A percentile compares a stretch with the other conserved stretches of the same genome.
Evolutionary conservation across 2,888 invertebrate genomes (phyloP).

Genomic region (Crocallis elinguaria): DNA sequence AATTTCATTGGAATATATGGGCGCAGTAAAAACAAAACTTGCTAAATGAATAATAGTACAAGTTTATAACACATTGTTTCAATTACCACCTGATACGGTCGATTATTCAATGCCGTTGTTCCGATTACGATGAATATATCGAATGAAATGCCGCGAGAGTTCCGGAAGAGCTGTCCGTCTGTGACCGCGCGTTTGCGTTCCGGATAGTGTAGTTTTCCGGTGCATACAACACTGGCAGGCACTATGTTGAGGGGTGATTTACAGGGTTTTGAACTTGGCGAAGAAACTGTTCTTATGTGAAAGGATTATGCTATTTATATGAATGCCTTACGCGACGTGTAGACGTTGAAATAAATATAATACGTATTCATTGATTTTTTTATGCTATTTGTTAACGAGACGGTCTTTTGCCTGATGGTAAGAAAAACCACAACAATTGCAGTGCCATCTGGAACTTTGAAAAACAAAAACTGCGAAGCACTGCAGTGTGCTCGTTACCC

Average conservation of each 20-base stretch:
- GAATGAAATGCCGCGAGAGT: constrained; percentile 37
- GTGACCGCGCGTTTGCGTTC: constrained; percentile 58
- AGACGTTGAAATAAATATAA: too few relatives aligned
- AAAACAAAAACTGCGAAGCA: too few relatives aligned
- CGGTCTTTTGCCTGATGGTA: too few relatives aligned
- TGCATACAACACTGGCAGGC: constrained; percentile 45
- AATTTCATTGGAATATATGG: too few relatives aligned
- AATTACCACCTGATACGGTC: constrained; percentile 28
- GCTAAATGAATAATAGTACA: constrained; percentile 9
- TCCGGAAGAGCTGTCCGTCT: constrained; percentile 56
- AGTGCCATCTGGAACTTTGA: too few relatives aligned
- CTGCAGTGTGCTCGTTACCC: too few relatives aligned
- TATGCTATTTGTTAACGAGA: too few relatives aligned
- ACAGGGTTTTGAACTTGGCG: constrained; percentile 12
- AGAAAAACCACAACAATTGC: too few relatives aligned
- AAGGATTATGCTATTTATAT: background rate
- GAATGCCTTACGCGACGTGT: too few relatives aligned
- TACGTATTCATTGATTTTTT: too few relatives aligned
- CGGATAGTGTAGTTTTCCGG: constrained; percentile 59
- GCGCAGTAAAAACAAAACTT: background rate
- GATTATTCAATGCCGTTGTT: constrained; percentile 35
- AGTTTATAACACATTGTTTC: constrained; percentile 21
- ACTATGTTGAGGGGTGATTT: constrained; percentile 35
- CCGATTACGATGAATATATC: constrained; percentile 35
- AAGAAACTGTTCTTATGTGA: background rate